A percentile compares a stretch with the other conserved stretches of the same genome.
Conservation (phyloP, 2,113 vertebrate genomes). For the Serilophus lunatus region DNA sequence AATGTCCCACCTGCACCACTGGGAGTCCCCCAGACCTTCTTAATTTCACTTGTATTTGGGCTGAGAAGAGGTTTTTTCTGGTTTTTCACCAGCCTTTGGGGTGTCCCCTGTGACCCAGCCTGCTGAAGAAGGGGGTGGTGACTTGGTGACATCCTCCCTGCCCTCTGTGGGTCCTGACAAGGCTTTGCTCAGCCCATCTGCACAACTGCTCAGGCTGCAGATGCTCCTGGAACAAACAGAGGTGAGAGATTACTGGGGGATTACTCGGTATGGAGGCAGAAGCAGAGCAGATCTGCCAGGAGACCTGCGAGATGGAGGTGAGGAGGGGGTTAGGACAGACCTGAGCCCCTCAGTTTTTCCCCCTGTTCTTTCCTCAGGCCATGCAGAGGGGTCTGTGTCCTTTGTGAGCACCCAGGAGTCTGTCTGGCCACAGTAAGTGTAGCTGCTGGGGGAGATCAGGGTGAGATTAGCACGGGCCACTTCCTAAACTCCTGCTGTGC, state of each 20-base stretch:
- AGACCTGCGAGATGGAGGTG: background rate
- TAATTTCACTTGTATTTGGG: rapidly evolving
- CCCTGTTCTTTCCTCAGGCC: background rate
- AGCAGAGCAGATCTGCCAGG: background rate
- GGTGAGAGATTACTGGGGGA: background rate
- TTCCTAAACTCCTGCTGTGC: background rate
- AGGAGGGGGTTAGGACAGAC: background rate
- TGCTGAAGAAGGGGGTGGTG: too few relatives aligned
- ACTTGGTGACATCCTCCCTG: background rate
- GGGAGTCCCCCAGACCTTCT: background rate
- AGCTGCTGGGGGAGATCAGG: background rate
- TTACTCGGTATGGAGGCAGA: background rate
- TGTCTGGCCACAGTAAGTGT: background rate
- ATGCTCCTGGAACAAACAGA: background rate
- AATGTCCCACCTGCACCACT: rapidly evolving
- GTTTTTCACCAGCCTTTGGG: background rate
- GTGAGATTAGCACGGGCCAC: background rate
- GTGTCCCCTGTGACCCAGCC: rapidly evolving
- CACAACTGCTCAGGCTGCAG: slow-evolving; percentile 29
- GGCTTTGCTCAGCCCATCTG: background rate
- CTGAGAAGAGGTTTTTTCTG: background rate
- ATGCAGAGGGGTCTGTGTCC: rapidly evolving
- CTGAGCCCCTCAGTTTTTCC: background rate
- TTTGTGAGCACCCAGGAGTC: rapidly evolving
- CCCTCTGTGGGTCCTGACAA: background rate